Evolutionary conservation across 2,797 vertebrate species (phyloP).

Genomic region (Discoglossus pictus): DNA sequence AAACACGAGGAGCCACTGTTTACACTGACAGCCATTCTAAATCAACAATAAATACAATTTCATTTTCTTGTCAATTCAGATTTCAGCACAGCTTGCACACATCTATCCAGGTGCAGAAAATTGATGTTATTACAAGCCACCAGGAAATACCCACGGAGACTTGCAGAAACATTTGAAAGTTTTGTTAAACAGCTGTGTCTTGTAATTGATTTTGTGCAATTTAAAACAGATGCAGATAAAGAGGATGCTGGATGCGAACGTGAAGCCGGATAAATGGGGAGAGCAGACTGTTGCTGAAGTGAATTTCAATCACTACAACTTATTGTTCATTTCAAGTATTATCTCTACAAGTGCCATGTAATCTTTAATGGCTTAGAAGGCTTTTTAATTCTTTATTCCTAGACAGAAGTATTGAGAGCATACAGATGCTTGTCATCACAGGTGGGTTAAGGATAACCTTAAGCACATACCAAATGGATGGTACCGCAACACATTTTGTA

Average conservation of each 20-base stretch:
- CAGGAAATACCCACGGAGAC: constrained; percentile 76
- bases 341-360: constrained; percentile 72
- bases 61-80: constrained; percentile 70
- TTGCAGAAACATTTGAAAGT: constrained; percentile 64
- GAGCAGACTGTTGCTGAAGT: constrained; percentile 65
- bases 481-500: no score
- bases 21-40: constrained; percentile 55
- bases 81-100: constrained; percentile 65
- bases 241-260: constrained; percentile 63
- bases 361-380: constrained; percentile 4
- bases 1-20: constrained; percentile 52
- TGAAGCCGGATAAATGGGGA: constrained; percentile 65
- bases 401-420: constrained; percentile 2
- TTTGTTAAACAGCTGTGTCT: constrained; percentile 74
- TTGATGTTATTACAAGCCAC: constrained; percentile 74
- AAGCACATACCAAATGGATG: no score
- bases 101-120: constrained; percentile 75
- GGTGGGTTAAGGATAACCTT: neutral
- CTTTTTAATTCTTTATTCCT: constrained; percentile 1
- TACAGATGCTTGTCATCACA: neutral
- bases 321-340: constrained; percentile 67
- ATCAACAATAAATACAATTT: constrained; percentile 64
- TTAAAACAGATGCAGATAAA: constrained; percentile 70
- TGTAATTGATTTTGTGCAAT: constrained; percentile 77
- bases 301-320: constrained; percentile 68